Conservation (phyloP, 1,140 invertebrate genomes). For the Papilio polyxenes region DNA sequence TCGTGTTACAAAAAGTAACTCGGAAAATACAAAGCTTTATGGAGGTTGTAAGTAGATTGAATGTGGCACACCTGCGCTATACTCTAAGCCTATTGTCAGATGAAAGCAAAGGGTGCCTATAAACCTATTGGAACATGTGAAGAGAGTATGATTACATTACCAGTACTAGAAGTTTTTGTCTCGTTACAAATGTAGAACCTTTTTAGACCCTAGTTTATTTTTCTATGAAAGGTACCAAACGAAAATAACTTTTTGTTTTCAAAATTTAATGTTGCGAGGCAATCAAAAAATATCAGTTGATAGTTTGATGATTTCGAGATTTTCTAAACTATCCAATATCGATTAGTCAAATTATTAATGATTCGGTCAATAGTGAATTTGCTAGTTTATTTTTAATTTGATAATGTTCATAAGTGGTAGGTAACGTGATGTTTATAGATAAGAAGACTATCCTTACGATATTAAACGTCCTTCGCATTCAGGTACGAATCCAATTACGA, state of each 20-base stretch:
- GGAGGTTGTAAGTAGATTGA: conserved; percentile 15
- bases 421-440: not conserved
- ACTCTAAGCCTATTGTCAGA: conserved; percentile 2
- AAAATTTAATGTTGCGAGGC: too few species aligned
- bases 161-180: not conserved
- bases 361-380: too few species aligned
- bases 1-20: not conserved
- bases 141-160: not conserved
- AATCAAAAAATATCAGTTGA: too few species aligned
- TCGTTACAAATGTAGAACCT: too few species aligned
- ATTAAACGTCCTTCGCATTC: conserved; percentile 65
- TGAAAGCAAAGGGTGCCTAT: not conserved
- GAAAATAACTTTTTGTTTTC: too few species aligned
- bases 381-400: not conserved
- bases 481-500: conserved; percentile 79
- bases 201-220: too few species aligned
- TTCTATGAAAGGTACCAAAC: too few species aligned
- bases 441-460: conserved; percentile 38
- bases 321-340: too few species aligned
- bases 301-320: not conserved
- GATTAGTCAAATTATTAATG: too few species aligned
- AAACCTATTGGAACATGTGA: not conserved
- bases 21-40: not conserved
- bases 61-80: conserved; percentile 5
- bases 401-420: not conserved